These are phyloP conservation scores for Agrochola lota DNA, from an alignment of 2,888 invertebrate genomes.

Conservation along the genomic window DNA sequence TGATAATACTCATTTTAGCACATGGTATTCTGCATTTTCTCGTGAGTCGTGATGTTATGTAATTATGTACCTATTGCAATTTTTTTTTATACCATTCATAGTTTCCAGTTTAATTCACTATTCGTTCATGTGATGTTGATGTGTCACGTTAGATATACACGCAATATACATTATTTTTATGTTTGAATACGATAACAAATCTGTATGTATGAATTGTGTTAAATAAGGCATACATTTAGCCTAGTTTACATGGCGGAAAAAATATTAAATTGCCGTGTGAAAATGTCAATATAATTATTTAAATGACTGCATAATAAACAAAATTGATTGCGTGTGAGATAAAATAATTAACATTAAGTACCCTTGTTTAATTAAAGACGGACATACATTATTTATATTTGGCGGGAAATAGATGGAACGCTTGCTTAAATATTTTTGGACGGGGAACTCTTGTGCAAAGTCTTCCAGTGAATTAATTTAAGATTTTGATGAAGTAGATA, in stretches of 20 bases:
- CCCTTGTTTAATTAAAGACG: background rate
- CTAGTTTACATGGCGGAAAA: conserved; percentile 1
- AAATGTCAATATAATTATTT: background rate
- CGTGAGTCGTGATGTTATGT: background rate
- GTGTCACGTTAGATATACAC: conserved; percentile 21
- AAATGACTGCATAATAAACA: background rate
- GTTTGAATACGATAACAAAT: conserved; percentile 39
- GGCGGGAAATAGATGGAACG: background rate
- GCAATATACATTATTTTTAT: conserved; percentile 29
- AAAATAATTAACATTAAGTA: background rate
- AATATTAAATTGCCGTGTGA: background rate
- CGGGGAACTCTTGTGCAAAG: too few species aligned
- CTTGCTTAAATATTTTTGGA: background rate
- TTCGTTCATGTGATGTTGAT: conserved; percentile 35
- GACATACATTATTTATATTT: background rate
- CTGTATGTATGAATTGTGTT: conserved; percentile 26
- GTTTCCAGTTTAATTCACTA: conserved; percentile 29
- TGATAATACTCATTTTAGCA: background rate
- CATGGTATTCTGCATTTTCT: background rate
- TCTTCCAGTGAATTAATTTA: too few species aligned
- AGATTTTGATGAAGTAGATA: conserved; percentile 6
- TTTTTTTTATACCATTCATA: conserved; percentile 9
- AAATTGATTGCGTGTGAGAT: background rate
- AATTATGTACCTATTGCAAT: background rate
- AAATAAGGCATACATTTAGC: background rate